Percentiles rank a stretch among this genome's conserved stretches.
These are phyloP conservation scores for Cylindroiulus punctatus DNA, from an alignment of 2,888 invertebrate genomes.

Conservation along the genomic window DNA sequence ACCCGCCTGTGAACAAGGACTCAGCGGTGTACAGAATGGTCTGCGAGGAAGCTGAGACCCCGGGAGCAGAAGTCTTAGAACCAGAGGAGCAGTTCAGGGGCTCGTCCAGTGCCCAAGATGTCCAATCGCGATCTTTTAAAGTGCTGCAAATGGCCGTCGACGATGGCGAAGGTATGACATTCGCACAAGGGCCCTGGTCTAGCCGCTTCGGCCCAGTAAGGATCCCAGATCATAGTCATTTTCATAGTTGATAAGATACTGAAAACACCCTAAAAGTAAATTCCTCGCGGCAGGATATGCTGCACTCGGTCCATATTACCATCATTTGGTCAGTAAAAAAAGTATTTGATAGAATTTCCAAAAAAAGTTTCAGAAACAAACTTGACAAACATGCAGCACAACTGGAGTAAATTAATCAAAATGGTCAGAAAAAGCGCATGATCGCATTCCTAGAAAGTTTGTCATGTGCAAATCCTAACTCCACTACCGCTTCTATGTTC, in stretches of 20 bases:
- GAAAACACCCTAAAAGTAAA: not conserved
- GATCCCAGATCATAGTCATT: not conserved
- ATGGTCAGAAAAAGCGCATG: not conserved
- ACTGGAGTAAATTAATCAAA: not conserved
- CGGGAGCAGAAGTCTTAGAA: conserved; percentile 54
- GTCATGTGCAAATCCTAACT: conserved; percentile 38
- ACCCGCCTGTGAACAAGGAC: conserved; percentile 66
- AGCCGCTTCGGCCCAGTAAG: not conserved
- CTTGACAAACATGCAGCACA: not conserved
- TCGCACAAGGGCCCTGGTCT: not conserved
- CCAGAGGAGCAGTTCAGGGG: conserved; percentile 55
- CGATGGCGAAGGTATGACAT: conserved; percentile 58
- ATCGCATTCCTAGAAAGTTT: not conserved
- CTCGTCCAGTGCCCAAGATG: conserved; percentile 57
- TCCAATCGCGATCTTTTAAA: conserved; percentile 62
- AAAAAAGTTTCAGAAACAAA: not conserved
- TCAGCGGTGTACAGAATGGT: conserved; percentile 64
- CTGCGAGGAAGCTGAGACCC: conserved; percentile 61
- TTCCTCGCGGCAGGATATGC: not conserved
- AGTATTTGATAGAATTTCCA: not conserved
- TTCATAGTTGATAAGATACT: not conserved
- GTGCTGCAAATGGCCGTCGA: conserved; percentile 61
- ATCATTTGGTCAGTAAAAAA: too few relatives aligned
- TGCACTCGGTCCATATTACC: too few relatives aligned
- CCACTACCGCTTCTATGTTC: conserved; percentile 43